Base-by-base conservation (phyloP, 2,797 vertebrate species). In the Chaetophractus vellerosus region DNA sequence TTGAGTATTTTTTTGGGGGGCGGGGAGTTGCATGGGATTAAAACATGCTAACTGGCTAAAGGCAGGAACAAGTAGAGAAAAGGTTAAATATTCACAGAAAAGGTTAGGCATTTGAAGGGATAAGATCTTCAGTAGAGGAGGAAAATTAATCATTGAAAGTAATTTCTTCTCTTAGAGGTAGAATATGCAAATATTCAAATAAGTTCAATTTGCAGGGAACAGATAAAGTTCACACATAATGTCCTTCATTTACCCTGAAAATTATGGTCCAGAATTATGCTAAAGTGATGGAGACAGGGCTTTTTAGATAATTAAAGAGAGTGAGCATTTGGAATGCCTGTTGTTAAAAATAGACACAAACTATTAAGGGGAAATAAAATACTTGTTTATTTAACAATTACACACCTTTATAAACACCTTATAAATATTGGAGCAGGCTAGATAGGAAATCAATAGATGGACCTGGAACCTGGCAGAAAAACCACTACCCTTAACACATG, bases 331-430 rank as follows among this genome's bases (percentile, higher is more conserved):
- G 7, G 50, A 91, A 84, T 71, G 52, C 6, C 19, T 88, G 5
- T 90, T 90, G 38, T 80, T 89, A 90, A 82, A 85, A 66, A 85
- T 48, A 64, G 88, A 75, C 76, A 91, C 57, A 89, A 78, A 92
- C 64, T 71, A 80, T 6, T 90, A 24, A 23, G 28, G 55, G 85
- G 18, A 75, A 90, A 16, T 81, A 75, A 50, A 93, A 80, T n/a
- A 19, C 12, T 45, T 83, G 2, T 84, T 66, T 81, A 50, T 55
- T 55, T 31, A 72, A 71, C 38, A 74, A 26, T 74, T 93, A 33
- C 59, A 38, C 50, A 66, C 2, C 2, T 36, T 12, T 61, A 3
- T 78, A 78, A 85, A 69, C 55, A 85, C 52, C 48, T 87, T 96
- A 9, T 48, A 91, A 91, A 6, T 38, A 38, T 38, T 38, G 38